These are phyloP conservation scores for Malachius bipustulatus DNA, from an alignment of 2,888 invertebrate species.

Conservation along the genomic window DNA sequence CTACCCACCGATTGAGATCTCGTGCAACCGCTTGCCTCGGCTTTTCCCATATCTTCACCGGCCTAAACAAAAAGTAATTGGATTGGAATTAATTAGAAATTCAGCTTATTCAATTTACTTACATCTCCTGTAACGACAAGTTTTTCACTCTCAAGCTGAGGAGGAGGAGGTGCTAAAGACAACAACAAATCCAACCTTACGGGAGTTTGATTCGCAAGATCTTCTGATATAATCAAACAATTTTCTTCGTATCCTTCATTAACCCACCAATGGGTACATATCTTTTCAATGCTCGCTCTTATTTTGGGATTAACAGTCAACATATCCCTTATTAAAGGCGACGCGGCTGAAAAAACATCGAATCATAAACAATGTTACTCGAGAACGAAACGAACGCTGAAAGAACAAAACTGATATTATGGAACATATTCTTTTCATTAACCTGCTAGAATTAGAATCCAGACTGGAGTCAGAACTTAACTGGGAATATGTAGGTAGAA, in stretches of 20 bases:
- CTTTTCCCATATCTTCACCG: slow-evolving; percentile 29
- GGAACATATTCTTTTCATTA: too few relatives aligned
- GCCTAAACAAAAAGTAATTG: slow-evolving; percentile 18
- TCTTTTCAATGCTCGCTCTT: slow-evolving; percentile 85
- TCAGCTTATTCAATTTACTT: slow-evolving; percentile 15
- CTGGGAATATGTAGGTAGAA: too few relatives aligned
- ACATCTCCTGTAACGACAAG: slow-evolving; percentile 52
- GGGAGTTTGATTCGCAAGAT: slow-evolving; percentile 81
- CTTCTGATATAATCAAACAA: slow-evolving; percentile 76
- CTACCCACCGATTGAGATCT: slow-evolving; percentile 60
- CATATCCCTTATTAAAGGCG: slow-evolving; percentile 88
- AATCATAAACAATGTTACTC: too few relatives aligned
- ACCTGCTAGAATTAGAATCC: too few relatives aligned
- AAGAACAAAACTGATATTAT: too few relatives aligned
- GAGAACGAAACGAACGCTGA: too few relatives aligned
- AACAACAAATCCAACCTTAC: slow-evolving; percentile 77
- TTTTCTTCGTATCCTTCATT: slow-evolving; percentile 73
- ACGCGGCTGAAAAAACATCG: slow-evolving; percentile 58
- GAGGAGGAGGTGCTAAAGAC: slow-evolving; percentile 72
- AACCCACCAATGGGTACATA: slow-evolving; percentile 96
- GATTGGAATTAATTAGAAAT: background rate
- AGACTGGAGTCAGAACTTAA: too few relatives aligned
- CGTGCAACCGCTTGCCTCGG: slow-evolving; percentile 34
- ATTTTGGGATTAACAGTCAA: slow-evolving; percentile 82
- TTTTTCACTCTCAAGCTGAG: slow-evolving; percentile 59